phyloP scores from a whole-genome alignment of 1,140 invertebrate genomes.

The Calephelis virginiensis region DNA sequence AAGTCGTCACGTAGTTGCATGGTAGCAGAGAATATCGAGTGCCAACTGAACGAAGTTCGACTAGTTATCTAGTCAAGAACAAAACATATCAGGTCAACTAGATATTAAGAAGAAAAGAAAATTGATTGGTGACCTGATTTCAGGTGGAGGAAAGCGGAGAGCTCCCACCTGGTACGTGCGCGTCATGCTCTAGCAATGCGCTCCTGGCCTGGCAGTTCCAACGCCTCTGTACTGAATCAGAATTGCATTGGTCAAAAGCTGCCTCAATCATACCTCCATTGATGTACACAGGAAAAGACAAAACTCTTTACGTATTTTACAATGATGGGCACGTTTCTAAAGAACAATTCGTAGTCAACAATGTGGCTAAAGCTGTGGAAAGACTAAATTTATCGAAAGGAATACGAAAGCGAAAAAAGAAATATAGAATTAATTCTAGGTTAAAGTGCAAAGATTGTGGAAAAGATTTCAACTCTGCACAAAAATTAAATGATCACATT shows the following conservation, averaged over 20 bases:
- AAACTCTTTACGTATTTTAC: constrained; percentile 45
- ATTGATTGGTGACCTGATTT: constrained; percentile 59
- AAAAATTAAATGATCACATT: constrained; percentile 58
- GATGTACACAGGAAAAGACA: constrained; percentile 27
- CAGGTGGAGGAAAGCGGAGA: constrained; percentile 51
- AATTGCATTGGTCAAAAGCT: constrained; percentile 38
- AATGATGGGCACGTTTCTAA: constrained; percentile 32
- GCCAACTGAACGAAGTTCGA: too few species aligned
- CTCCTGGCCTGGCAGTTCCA: constrained; percentile 42
- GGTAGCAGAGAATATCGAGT: too few species aligned
- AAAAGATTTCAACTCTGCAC: constrained; percentile 44
- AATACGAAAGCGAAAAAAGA: constrained; percentile 20
- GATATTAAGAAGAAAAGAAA: constrained; percentile 34
- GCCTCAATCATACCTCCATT: constrained; percentile 26
- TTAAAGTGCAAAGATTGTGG: constrained; percentile 52
- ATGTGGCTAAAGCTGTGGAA: constrained; percentile 24
- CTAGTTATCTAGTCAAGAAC: too few species aligned
- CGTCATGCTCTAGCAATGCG: constrained; percentile 41
- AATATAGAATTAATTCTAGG: constrained; percentile 15
- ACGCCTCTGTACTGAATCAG: constrained; percentile 39
- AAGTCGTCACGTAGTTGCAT: too few species aligned
- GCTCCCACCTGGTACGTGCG: constrained; percentile 50
- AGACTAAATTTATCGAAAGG: constrained; percentile 30
- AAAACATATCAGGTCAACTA: too few species aligned
- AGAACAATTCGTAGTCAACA: constrained; percentile 29